Evolutionary conservation across 2,797 vertebrate species (phyloP).

Genomic region (Brachyrhaphis roseni): DNA sequence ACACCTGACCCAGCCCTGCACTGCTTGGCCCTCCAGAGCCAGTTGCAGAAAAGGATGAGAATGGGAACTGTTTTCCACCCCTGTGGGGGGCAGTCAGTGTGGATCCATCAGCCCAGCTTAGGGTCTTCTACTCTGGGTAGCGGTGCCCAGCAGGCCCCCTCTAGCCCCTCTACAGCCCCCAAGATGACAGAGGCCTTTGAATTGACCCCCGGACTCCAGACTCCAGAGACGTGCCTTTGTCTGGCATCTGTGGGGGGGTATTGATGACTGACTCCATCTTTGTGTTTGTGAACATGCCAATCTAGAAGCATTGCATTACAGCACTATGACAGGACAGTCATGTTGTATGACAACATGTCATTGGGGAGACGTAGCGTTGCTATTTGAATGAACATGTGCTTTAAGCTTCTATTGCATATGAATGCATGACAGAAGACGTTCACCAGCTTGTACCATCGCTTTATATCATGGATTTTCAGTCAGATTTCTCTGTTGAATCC

Average conservation of each 20-base stretch:
- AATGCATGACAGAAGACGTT: not conserved
- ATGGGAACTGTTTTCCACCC: slow-evolving; percentile 63
- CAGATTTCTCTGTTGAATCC: slow-evolving; percentile 25
- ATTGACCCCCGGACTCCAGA: slow-evolving; percentile 68
- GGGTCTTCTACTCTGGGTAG: slow-evolving; percentile 71
- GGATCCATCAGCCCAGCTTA: slow-evolving; percentile 76
- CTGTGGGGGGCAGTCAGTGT: slow-evolving; percentile 76
- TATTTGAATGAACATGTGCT: not conserved
- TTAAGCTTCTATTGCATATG: not conserved
- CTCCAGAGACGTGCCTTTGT: slow-evolving; percentile 70
- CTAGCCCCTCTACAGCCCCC: slow-evolving; percentile 58
- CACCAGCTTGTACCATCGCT: slow-evolving; percentile 2
- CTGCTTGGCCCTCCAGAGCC: slow-evolving; percentile 62
- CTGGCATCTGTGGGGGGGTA: slow-evolving; percentile 48
- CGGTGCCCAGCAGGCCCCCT: slow-evolving; percentile 70
- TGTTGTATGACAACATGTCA: slow-evolving; percentile 60
- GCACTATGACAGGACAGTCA: slow-evolving; percentile 45
- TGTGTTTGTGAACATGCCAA: slow-evolving; percentile 73
- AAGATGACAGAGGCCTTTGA: slow-evolving; percentile 69
- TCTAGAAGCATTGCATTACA: slow-evolving; percentile 61
- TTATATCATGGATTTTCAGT: slow-evolving; percentile 12
- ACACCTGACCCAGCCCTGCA: slow-evolving; percentile 77
- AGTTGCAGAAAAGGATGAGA: slow-evolving; percentile 55
- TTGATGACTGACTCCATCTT: slow-evolving; percentile 77
- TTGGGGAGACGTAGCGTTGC: slow-evolving; percentile 10